These are phyloP conservation scores for Nasonia vitripennis DNA, from an alignment of 1,140 invertebrate species.

Conservation along the genomic window DNA sequence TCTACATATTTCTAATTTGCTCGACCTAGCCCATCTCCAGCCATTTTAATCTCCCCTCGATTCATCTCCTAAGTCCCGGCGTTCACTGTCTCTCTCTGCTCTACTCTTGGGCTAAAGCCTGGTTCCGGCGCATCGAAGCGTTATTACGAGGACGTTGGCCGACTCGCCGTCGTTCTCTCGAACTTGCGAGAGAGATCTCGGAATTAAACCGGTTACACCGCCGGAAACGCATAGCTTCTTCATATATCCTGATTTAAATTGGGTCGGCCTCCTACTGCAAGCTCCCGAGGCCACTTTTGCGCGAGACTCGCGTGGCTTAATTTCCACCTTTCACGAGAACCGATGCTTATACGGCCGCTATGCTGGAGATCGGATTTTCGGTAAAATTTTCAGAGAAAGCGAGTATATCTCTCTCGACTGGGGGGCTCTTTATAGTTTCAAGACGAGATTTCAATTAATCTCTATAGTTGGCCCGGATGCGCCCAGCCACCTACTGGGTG, in stretches of 20 bases:
- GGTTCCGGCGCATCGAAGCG: slow-evolving; percentile 23
- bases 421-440: neutral
- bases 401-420: neutral
- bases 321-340: neutral
- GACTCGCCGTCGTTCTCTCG: neutral
- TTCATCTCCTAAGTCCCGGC: slow-evolving; percentile 21
- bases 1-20: slow-evolving; percentile 52
- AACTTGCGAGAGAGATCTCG: slow-evolving; percentile 56
- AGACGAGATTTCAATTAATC: slow-evolving; percentile 45
- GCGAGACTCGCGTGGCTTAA: slow-evolving; percentile 2
- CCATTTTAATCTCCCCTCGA: slow-evolving; percentile 42
- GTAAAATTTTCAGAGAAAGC: slow-evolving; percentile 8
- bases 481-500: neutral
- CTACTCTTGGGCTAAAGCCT: neutral
- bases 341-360: too few species aligned
- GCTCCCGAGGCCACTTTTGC: slow-evolving; percentile 6
- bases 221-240: slow-evolving; percentile 49
- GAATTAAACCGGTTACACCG: slow-evolving; percentile 59
- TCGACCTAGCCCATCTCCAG: neutral
- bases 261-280: slow-evolving; percentile 44
- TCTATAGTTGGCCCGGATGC: neutral
- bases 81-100: neutral
- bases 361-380: slow-evolving; percentile 38
- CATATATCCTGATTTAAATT: slow-evolving; percentile 61
- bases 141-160: slow-evolving; percentile 21